These are phyloP conservation scores for Horisme vitalbata DNA, from an alignment of 2,888 invertebrate species.

Conservation along the genomic window DNA sequence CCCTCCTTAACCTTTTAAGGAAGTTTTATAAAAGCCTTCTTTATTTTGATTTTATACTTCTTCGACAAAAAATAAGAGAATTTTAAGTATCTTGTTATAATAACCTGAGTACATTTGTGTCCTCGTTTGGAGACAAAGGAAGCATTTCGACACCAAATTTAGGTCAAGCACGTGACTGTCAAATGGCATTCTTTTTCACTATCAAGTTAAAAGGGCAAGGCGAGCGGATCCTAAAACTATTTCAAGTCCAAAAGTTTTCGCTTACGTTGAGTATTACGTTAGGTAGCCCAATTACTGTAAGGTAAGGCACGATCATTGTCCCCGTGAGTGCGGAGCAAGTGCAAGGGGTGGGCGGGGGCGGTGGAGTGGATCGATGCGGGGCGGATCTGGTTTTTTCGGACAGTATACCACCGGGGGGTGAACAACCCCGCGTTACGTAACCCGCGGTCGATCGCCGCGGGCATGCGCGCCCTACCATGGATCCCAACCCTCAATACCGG, in stretches of 20 bases:
- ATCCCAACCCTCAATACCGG: conserved; percentile 60
- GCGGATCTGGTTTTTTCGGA: conserved; percentile 81
- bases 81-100: too few species aligned
- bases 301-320: conserved; percentile 30
- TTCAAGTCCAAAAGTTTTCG: conserved; percentile 16
- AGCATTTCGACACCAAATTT: not conserved
- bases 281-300: conserved; percentile 27
- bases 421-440: conserved; percentile 79
- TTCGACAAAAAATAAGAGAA: not conserved
- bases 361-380: conserved; percentile 64
- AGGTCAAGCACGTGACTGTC: conserved; percentile 7
- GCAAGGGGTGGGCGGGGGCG: conserved; percentile 20
- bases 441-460: conserved; percentile 65
- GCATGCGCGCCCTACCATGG: conserved; percentile 54
- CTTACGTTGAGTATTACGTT: conserved; percentile 14
- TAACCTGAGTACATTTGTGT: not conserved
- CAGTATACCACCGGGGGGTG: conserved; percentile 79
- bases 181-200: not conserved
- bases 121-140: not conserved
- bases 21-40: not conserved
- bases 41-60: too few species aligned
- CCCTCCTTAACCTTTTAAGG: conserved; percentile 6
- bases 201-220: not conserved
- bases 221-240: conserved; percentile 1
- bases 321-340: conserved; percentile 22